A percentile compares a stretch with the other conserved stretches of the same genome.
phyloP scores from a whole-genome alignment of 2,113 vertebrate species.

The Corythaeola cristata region DNA sequence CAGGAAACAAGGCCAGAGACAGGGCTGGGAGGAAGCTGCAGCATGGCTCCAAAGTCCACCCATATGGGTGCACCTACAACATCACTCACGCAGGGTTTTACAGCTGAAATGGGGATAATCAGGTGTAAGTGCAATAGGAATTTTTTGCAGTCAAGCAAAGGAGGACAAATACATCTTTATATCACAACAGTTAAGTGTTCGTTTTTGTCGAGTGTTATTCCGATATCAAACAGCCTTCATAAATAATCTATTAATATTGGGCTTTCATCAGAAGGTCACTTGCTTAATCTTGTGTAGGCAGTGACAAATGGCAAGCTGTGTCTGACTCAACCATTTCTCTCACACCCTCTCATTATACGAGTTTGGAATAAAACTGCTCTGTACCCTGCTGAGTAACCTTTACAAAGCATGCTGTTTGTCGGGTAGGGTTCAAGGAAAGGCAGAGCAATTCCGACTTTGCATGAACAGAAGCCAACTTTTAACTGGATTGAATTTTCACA shows the following conservation, averaged over 20 bases:
- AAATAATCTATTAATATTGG: neutral
- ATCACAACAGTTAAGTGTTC: neutral
- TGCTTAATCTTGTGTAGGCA: neutral
- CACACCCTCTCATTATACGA: neutral
- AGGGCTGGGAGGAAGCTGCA: neutral
- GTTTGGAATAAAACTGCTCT: slow-evolving; percentile 12
- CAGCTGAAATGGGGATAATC: neutral
- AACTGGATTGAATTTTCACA: neutral
- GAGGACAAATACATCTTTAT: neutral
- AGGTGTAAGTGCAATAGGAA: neutral
- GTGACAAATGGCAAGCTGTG: slow-evolving; percentile 9
- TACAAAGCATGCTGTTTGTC: neutral
- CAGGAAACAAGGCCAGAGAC: neutral
- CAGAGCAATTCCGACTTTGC: neutral
- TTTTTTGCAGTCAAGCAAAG: neutral
- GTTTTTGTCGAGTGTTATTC: neutral
- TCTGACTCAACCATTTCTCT: slow-evolving; percentile 9
- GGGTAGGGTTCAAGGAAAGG: neutral
- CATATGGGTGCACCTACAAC: rapidly evolving
- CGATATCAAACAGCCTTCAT: neutral
- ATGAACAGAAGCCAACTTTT: neutral
- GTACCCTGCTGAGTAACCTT: slow-evolving; percentile 23
- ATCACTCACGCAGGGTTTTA: neutral
- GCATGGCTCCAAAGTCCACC: neutral
- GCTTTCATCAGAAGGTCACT: slow-evolving; percentile 20